Percentiles rank a stretch among this genome's conserved stretches.
Evolutionary conservation across 1,140 invertebrate genomes (phyloP).

Genomic region (Scaptomyza montana): DNA sequence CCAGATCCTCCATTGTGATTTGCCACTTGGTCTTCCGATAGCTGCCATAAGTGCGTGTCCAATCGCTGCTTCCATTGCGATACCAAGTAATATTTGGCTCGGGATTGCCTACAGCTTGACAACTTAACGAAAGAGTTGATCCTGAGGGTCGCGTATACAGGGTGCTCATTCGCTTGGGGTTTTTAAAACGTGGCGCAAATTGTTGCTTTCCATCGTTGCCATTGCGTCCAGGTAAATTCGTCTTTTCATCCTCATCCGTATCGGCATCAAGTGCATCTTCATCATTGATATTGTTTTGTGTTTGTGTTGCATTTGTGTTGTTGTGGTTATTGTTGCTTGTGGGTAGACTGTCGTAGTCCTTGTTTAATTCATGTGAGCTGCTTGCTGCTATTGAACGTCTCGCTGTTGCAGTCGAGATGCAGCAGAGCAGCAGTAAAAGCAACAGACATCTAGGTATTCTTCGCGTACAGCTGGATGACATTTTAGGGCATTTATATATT

Average conservation of each 20-base stretch:
- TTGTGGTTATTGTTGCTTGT: constrained; percentile 1
- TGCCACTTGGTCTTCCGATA: constrained; percentile 86
- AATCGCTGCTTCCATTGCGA: constrained; percentile 88
- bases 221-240: constrained; percentile 1
- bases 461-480: constrained; percentile 14
- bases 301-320: constrained; percentile 6
- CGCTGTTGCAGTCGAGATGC: constrained; percentile 8
- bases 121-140: constrained; percentile 87
- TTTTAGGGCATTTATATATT: neutral
- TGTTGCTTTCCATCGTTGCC: constrained; percentile 16
- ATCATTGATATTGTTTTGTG: neutral
- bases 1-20: constrained; percentile 89
- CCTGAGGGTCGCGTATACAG: constrained; percentile 88
- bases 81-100: constrained; percentile 91
- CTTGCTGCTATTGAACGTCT: constrained; percentile 34
- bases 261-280: constrained; percentile 4
- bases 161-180: constrained; percentile 46
- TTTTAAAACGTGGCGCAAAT: constrained; percentile 54
- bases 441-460: constrained; percentile 28
- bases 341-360: constrained; percentile 79
- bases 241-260: constrained; percentile 51
- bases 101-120: constrained; percentile 89
- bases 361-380: constrained; percentile 55
- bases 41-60: constrained; percentile 84
- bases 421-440: constrained; percentile 37